Evolutionary conservation across 35 echinoderm and acorn worm genomes (phyloP).

Genomic region (Strongylocentrotus purpuratus): DNA sequence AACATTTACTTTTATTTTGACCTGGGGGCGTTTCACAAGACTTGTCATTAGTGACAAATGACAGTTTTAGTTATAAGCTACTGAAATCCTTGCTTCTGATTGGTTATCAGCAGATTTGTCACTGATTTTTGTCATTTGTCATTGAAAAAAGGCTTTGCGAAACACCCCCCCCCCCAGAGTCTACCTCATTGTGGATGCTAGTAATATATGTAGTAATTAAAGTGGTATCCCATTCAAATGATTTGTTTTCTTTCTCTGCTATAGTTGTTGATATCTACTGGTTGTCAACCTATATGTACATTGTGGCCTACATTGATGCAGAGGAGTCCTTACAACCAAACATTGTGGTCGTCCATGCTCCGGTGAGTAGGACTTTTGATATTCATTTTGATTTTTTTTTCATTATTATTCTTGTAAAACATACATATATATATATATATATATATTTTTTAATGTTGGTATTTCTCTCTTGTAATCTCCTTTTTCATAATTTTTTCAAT

Average conservation of each 20-base stretch:
- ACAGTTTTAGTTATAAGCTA: too few species aligned
- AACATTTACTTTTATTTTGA: too few species aligned
- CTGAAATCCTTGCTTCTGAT: too few species aligned
- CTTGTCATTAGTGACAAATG: too few species aligned
- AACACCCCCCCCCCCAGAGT: too few species aligned
- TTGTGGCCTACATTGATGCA: conserved; percentile 85
- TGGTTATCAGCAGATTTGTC: too few species aligned
- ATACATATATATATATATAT: not conserved
- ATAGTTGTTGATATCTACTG: conserved; percentile 88
- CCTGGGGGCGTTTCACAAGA: too few species aligned
- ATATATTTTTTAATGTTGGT: not conserved
- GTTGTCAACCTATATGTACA: conserved; percentile 88
- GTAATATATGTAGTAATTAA: too few species aligned
- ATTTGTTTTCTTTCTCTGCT: not conserved
- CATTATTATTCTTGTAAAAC: not conserved
- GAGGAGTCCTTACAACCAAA: conserved; percentile 88
- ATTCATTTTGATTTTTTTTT: not conserved
- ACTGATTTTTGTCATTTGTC: too few species aligned
- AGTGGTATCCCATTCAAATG: too few species aligned
- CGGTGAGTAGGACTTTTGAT: conserved; percentile 57
- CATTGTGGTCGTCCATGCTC: conserved; percentile 68
- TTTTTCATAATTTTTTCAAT: not conserved
- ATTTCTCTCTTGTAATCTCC: not conserved
- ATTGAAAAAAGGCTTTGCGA: too few species aligned
- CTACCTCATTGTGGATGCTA: too few species aligned